phyloP scores from a whole-genome alignment of 2,797 vertebrate species.

The Leuciscus waleckii region DNA sequence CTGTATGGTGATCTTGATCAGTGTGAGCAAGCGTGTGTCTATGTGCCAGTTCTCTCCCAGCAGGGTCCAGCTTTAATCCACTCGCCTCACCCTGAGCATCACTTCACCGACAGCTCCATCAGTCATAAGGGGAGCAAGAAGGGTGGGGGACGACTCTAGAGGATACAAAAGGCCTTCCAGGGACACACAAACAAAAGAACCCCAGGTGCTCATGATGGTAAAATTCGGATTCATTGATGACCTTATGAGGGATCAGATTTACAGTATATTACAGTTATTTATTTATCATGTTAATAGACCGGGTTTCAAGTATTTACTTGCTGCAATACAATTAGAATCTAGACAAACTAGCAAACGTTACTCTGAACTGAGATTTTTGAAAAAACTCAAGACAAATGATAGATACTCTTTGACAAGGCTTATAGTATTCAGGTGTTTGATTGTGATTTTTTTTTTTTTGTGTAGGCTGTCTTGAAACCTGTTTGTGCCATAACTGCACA shows the following conservation, averaged over 20 bases:
- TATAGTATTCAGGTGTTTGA: not conserved
- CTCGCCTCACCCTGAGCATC: slow-evolving; percentile 19
- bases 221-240: not conserved
- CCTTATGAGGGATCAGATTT: not conserved
- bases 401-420: not conserved
- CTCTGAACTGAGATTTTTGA: not conserved
- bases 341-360: not conserved
- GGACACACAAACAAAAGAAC: slow-evolving; percentile 29
- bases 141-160: slow-evolving; percentile 2
- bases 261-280: not conserved
- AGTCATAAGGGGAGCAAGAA: slow-evolving; percentile 8
- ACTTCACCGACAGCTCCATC: slow-evolving; percentile 41
- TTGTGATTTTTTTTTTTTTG: not conserved
- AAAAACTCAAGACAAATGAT: not conserved
- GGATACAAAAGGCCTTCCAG: slow-evolving; percentile 25
- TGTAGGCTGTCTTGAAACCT: not conserved
- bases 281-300: not conserved
- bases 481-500: not conserved
- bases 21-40: slow-evolving; percentile 16
- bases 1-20: slow-evolving; percentile 11
- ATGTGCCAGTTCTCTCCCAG: slow-evolving; percentile 18
- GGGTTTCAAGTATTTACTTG: not conserved
- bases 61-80: slow-evolving; percentile 44
- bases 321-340: not conserved
- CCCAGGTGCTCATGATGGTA: slow-evolving; percentile 26